A percentile compares a stretch with the other conserved stretches of the same genome.
Conservation (phyloP, 2,797 vertebrate species). For the Pangasius macronema region DNA sequence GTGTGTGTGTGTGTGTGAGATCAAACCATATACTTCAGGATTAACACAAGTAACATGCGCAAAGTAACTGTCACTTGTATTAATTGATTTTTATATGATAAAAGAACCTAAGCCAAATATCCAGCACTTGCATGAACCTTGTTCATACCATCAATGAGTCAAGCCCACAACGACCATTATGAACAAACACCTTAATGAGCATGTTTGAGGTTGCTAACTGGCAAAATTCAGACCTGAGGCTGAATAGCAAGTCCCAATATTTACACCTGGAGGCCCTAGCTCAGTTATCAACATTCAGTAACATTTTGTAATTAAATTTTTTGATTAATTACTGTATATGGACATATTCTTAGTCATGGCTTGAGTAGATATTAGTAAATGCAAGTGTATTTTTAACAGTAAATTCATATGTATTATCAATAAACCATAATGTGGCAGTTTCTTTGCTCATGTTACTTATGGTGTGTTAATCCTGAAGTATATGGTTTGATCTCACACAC, state of each 20-base stretch:
- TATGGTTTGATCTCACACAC: too few species aligned
- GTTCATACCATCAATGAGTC: background rate
- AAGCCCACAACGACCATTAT: background rate
- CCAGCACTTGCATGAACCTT: background rate
- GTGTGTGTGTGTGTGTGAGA: conserved; percentile 18
- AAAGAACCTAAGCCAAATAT: background rate
- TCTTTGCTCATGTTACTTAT: too few species aligned
- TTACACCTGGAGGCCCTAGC: background rate
- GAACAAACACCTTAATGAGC: background rate
- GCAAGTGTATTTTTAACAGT: background rate
- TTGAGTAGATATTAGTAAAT: background rate
- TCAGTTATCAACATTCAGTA: background rate
- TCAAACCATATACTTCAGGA: background rate
- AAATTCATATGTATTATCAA: background rate
- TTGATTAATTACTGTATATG: background rate
- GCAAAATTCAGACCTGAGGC: background rate
- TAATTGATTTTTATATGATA: background rate
- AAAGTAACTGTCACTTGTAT: background rate
- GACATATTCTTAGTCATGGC: background rate
- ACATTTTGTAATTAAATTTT: background rate
- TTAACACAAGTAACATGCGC: background rate
- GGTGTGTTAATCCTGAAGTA: too few species aligned
- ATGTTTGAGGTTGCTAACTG: background rate
- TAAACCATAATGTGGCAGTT: too few species aligned
- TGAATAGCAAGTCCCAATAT: background rate